Conservation (phyloP, 2,888 invertebrate species). For the Argyra leucocephala region DNA sequence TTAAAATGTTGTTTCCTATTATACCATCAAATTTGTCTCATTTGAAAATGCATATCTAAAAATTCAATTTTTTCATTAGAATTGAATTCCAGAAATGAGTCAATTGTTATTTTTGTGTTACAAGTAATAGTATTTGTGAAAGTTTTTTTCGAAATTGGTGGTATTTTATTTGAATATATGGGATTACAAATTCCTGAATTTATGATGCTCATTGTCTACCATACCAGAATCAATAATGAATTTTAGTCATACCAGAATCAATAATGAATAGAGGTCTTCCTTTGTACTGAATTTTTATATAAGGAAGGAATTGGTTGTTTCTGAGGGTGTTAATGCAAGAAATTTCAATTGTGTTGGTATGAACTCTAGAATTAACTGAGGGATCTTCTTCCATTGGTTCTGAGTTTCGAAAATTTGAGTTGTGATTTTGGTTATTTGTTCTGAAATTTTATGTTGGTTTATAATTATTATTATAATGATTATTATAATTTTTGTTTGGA, state of each 20-base stretch:
- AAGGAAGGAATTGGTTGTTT: conserved; percentile 14
- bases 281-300: conserved; percentile 15
- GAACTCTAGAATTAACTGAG: conserved; percentile 11
- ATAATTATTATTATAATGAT: no score
- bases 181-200: conserved; percentile 20
- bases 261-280: conserved; percentile 16
- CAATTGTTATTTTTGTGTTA: conserved; percentile 17
- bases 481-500: no score
- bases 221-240: conserved; percentile 19
- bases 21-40: conserved; percentile 16
- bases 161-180: conserved; percentile 13
- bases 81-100: conserved; percentile 18
- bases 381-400: conserved; percentile 5
- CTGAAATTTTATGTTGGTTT: no score
- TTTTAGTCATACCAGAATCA: no score
- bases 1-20: conserved; percentile 15
- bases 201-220: conserved; percentile 18
- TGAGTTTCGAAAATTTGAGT: no score
- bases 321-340: conserved; percentile 14
- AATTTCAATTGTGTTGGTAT: conserved; percentile 6
- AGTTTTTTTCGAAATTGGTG: conserved; percentile 12
- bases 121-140: background rate
- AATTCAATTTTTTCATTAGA: conserved; percentile 18
- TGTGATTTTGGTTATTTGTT: no score
- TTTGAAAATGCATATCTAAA: conserved; percentile 18